Percentiles rank a stretch among this genome's conserved stretches.
These are phyloP conservation scores for Epizoanthus rinbou DNA, from an alignment of 92 coral and sea anemone species.

Conservation along the genomic window DNA sequence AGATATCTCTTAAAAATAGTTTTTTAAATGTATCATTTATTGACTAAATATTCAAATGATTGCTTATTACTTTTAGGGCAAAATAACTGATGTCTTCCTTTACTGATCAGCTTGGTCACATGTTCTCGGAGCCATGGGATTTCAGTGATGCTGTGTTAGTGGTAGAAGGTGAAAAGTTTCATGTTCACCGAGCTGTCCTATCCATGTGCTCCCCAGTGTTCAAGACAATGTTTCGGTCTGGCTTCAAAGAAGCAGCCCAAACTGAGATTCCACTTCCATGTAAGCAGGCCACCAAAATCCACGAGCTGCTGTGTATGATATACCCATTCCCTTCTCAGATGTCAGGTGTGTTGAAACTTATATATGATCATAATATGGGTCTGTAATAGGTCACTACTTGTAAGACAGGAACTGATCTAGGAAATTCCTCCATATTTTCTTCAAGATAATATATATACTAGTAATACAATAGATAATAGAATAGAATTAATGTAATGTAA, in stretches of 20 bases:
- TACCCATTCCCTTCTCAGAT: slow-evolving; percentile 77
- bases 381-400: too few relatives aligned
- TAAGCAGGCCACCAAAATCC: slow-evolving; percentile 70
- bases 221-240: slow-evolving; percentile 74
- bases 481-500: background rate
- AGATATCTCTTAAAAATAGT: too few relatives aligned
- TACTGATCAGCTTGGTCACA: background rate
- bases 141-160: slow-evolving; percentile 70
- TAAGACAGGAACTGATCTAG: too few relatives aligned
- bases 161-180: slow-evolving; percentile 67
- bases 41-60: background rate
- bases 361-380: background rate
- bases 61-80: background rate
- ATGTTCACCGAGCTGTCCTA: slow-evolving; percentile 68
- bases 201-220: slow-evolving; percentile 81
- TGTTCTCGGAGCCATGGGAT: slow-evolving; percentile 77
- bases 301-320: slow-evolving; percentile 70
- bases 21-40: too few relatives aligned
- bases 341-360: slow-evolving; percentile 51
- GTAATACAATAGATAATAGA: too few relatives aligned
- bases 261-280: slow-evolving; percentile 74
- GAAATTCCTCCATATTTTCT: too few relatives aligned
- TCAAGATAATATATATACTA: too few relatives aligned
- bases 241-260: slow-evolving; percentile 67
- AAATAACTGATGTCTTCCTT: slow-evolving; percentile 28